Evolutionary conservation across 2,888 invertebrate species (phyloP), one percentile per base, ranked within the genome.

Genomic region (Nysson spinosus): DNA sequence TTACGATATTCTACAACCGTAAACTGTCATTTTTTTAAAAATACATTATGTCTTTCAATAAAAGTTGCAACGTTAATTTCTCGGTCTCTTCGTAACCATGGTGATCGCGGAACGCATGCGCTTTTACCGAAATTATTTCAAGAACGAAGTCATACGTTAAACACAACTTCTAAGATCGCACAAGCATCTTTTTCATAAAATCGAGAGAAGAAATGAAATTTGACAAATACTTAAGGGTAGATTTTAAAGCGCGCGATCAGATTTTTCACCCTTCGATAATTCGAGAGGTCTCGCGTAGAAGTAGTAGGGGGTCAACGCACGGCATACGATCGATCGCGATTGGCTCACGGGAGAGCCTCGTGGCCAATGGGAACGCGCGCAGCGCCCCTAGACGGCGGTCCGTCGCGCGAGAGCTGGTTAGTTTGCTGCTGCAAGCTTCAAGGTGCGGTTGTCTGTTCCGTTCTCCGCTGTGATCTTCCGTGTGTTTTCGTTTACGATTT

Each of bases 311-410:
- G 71, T 78, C 78, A 78, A 77, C 56, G 77, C 54, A 65, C 78
- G 68, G 63, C 28, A 62, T 47, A 56, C 68, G 68, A 75, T 75
- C 77, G 75, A 78, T 77, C 64, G 65, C 47, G 75, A 77, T 78
- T 78, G 77, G 75, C 16, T 51, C 44, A 62, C 44, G 57, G 37
- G 56, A 28, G 42, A 16, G 43, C 1, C 19, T 11, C 20, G n/a
- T 54, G 50, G 14, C 76, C 74, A 76, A 74, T 70, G 57, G 46
- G 30, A 57, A 39, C 32, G 51, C 70, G 37, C 32, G 55, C 35
- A 60, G 55, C 49, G 19, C 62, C 52, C 56, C 68, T 62, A 57
- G 56, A 40, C 64, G 63, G 72, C 74, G 68, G 64, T 73, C 62
- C 47, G 52, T 58, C 46, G 61, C 56, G 65, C 63, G 63, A 72